Conservation (phyloP, 2,113 vertebrate species). For the Ammodramus savannarum region DNA sequence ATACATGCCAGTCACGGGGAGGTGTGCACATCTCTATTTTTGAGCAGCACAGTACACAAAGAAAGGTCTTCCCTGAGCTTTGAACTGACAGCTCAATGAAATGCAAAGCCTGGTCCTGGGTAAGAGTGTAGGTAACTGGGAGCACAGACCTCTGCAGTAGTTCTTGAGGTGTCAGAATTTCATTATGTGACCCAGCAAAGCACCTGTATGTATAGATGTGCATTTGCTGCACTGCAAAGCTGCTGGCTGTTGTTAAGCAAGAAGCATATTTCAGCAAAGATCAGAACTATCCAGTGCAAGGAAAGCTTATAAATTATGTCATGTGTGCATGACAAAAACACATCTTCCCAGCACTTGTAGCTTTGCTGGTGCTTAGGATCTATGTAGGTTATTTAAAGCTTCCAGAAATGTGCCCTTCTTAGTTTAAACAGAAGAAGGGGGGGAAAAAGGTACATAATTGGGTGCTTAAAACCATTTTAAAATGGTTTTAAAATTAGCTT, state of each 20-base stretch:
- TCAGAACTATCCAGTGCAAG: not conserved
- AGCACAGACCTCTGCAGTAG: not conserved
- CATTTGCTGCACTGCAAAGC: not conserved
- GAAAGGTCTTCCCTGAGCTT: not conserved
- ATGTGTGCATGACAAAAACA: not conserved
- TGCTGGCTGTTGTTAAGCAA: not conserved
- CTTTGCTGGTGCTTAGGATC: not conserved
- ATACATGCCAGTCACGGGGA: not conserved
- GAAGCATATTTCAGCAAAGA: not conserved
- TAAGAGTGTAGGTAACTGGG: not conserved
- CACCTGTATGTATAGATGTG: not conserved
- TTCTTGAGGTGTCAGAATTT: not conserved
- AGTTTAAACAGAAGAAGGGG: not conserved
- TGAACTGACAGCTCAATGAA: not conserved
- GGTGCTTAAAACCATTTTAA: no score
- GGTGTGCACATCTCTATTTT: not conserved
- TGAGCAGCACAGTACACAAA: not conserved
- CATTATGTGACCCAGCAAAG: not conserved
- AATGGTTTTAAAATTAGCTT: not conserved
- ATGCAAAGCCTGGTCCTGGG: not conserved
- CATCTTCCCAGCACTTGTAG: not conserved
- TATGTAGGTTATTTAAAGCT: not conserved
- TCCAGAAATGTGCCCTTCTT: not conserved
- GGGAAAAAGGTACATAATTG: not conserved
- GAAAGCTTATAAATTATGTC: not conserved